Evolutionary conservation across 2,888 invertebrate genomes (phyloP).

Genomic region (Cerceris rybyensis): DNA sequence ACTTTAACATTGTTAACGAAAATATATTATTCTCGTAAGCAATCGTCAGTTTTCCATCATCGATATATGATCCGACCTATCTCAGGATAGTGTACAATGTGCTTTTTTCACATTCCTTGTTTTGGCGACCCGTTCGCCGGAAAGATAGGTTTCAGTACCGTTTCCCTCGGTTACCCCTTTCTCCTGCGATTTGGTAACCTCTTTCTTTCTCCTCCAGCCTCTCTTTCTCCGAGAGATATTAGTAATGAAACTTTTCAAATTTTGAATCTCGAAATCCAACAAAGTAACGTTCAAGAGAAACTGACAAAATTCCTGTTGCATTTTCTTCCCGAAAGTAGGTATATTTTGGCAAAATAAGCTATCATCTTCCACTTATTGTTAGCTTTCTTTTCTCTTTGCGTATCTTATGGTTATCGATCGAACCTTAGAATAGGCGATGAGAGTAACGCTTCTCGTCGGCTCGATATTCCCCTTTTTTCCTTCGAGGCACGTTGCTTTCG

Average conservation of each 20-base stretch:
- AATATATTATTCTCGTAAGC: slow-evolving; percentile 41
- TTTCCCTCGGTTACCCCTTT: slow-evolving; percentile 17
- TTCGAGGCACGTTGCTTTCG: slow-evolving; percentile 1
- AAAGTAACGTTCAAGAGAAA: background rate
- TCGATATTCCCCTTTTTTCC: background rate
- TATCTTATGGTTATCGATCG: slow-evolving; percentile 19
- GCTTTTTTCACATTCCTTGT: slow-evolving; percentile 21
- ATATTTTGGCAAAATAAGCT: background rate
- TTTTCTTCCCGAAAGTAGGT: too few species aligned
- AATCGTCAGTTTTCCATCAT: slow-evolving; percentile 48
- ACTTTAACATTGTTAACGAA: slow-evolving; percentile 21
- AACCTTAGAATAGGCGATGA: background rate
- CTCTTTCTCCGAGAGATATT: too few species aligned
- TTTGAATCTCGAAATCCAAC: slow-evolving; percentile 14
- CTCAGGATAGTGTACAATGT: slow-evolving; percentile 43
- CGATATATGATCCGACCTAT: slow-evolving; percentile 31
- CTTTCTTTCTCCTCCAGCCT: slow-evolving; percentile 23
- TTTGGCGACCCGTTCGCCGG: background rate
- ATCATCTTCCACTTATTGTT: background rate
- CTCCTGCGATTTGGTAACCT: slow-evolving; percentile 1
- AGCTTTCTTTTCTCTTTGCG: background rate
- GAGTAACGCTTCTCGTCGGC: slow-evolving; percentile 14
- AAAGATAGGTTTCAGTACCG: slow-evolving; percentile 36
- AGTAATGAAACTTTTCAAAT: slow-evolving; percentile 56
- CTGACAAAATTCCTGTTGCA: too few species aligned